Conservation (phyloP, 53 echinoderm and acorn worm genomes). For the Mesocentrotus franciscanus region DNA sequence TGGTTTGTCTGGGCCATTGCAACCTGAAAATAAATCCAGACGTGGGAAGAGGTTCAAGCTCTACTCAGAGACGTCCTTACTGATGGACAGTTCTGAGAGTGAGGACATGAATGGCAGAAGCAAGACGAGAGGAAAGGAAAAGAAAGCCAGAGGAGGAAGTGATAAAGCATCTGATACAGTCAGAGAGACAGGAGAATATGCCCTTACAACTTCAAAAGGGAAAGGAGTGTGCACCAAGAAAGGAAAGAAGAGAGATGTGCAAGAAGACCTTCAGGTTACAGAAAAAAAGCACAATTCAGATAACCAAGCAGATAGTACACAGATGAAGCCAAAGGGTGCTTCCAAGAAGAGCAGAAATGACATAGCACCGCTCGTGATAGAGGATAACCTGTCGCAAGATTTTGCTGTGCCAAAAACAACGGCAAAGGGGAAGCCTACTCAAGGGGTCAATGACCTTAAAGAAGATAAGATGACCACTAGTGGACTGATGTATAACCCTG, state of each 20-base stretch:
- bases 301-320: neutral
- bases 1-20: neutral
- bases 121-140: neutral
- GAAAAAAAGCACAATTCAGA: neutral
- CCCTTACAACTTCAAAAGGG: neutral
- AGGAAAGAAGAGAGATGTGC: neutral
- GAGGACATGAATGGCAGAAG: constrained; percentile 1
- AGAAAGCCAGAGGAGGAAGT: neutral
- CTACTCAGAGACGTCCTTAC: constrained; percentile 59
- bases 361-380: neutral
- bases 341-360: neutral
- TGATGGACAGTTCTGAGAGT: constrained; percentile 17
- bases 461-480: neutral
- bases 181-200: neutral
- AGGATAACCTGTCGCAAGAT: constrained; percentile 50
- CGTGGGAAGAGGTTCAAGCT: constrained; percentile 67
- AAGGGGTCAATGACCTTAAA: neutral
- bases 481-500: constrained; percentile 7
- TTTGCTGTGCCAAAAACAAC: constrained; percentile 43
- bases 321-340: neutral
- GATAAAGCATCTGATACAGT: neutral
- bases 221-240: neutral
- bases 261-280: neutral
- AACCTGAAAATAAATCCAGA: neutral
- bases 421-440: constrained; percentile 33